Evolutionary conservation across 2,888 invertebrate species (phyloP), one percentile per base, ranked within the genome.

Genomic region (Gisinianus flammeolus): DNA sequence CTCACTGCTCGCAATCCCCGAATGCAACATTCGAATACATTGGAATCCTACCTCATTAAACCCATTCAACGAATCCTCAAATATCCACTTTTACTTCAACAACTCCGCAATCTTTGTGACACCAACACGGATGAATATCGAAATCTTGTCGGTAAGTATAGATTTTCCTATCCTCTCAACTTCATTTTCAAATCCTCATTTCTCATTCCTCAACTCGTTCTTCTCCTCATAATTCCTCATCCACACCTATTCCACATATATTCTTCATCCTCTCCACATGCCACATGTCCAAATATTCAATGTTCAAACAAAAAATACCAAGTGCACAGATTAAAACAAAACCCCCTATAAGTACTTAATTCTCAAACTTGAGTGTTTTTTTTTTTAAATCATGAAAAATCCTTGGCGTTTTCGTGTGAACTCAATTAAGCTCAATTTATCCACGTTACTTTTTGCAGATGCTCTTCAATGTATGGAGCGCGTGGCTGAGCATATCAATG

Each of bases 21-120:
- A 86, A 96, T 96, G 88, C 97, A 98, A 89, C 97, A 98, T 88
- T 97, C 97, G 81, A 95, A 95, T 85, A 97, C 97, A 31, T 89
- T 98, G 87, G 97, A 98, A 89, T 98, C 97, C 74, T 98, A 97
- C 90, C 91, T 98, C 88, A 98, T 98, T 87, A 98, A 98, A 89
- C 98, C 98, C 80, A 98, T 98, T 87, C 98, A 98, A 89, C 91
- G 98, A 89, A 97, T 98, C 89, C 91, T 98, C 84, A 97, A 98
- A 89, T 98, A 98, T 90, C 98, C 98, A 24, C 88, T 98, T 85
- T 90, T 98, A 82, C 90, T 98, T 86, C 96, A 96, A 89, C 97
- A 98, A 89, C 90, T 98, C 87, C 92, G 95, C 87, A 95, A 95
- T 89, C 91, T 97, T 86, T 97, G 97, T 85, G 95, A 96, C 88